phyloP scores from a whole-genome alignment of 1,140 invertebrate genomes.

The Homalodisca vitripennis region DNA sequence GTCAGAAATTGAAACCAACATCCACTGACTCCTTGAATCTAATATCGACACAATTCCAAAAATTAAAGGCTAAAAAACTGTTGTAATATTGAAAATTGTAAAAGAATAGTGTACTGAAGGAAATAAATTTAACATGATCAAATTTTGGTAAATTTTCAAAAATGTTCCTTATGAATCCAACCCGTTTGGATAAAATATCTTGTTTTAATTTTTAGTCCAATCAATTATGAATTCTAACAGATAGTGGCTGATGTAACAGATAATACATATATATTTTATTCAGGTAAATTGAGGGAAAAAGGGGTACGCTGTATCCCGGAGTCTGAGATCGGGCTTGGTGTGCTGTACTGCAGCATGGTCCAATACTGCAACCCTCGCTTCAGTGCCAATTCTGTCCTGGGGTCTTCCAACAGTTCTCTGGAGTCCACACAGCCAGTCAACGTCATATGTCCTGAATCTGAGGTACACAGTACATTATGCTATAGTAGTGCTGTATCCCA shows the following conservation, averaged over 20 bases:
- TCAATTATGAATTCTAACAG: too few relatives aligned
- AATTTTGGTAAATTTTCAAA: too few relatives aligned
- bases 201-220: too few relatives aligned
- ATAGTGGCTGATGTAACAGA: not conserved
- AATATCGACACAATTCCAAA: too few relatives aligned
- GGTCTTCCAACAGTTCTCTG: not conserved
- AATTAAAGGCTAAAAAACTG: too few relatives aligned
- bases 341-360: slow-evolving; percentile 48
- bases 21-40: too few relatives aligned
- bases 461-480: not conserved
- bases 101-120: too few relatives aligned
- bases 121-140: too few relatives aligned
- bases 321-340: slow-evolving; percentile 50
- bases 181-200: too few relatives aligned
- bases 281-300: slow-evolving; percentile 31
- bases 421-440: not conserved
- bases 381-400: not conserved
- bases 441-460: slow-evolving; percentile 3
- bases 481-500: slow-evolving; percentile 44
- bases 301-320: slow-evolving; percentile 48
- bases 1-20: too few relatives aligned
- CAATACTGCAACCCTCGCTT: slow-evolving; percentile 49
- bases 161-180: too few relatives aligned
- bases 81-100: too few relatives aligned
- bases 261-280: not conserved